Base-by-base conservation (phyloP, 2,888 invertebrate genomes). In the Theretra japonica region DNA sequence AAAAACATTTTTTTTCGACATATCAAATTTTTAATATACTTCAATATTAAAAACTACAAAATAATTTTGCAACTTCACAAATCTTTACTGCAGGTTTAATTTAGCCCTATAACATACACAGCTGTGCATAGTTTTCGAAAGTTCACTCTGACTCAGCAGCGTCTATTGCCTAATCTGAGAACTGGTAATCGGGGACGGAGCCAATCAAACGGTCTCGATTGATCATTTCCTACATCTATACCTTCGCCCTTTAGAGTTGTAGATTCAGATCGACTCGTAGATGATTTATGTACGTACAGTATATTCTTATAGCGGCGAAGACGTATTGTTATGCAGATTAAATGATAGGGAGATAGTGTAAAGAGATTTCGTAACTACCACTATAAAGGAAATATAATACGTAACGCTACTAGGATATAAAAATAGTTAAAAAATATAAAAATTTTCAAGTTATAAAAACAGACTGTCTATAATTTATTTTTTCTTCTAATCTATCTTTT, bases 181-280 rank as follows among this genome's bases (percentile, higher is more conserved):
- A 41, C 41, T 41, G 41, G 41, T 41, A 41, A 41, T 53, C 19
- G n/a, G 17, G n/a, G 53, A 17, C 53, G 19, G 53, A 53, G 53
- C 53, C 53, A 53, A 53, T 53, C 53, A 53, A 19, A 53, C 53
- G 53, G 53, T n/a, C 53, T n/a, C 53, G 53, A 53, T 53, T 53
- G 53, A 53, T 53, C 53, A 53, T 53, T 53, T 53, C 53, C 53
- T 53, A 19, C 53, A n/a, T 4, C 53, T 53, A 53, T 53, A 53
- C 53, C 53, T 53, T 53, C 53, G n/a, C n/a, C 53, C 53, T 53
- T 41, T 6, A n/a, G n/a, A 53, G n/a, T n/a, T 8, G 28, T 4
- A 41, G 41, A 41, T 41, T 53, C 53, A n/a, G n/a, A 53, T 53
- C 53, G 53, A 53, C 17, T 41, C 7, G 53, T n/a, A n/a, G 53